phyloP scores from a whole-genome alignment of 2,797 vertebrate species.

The Merluccius polli region DNA sequence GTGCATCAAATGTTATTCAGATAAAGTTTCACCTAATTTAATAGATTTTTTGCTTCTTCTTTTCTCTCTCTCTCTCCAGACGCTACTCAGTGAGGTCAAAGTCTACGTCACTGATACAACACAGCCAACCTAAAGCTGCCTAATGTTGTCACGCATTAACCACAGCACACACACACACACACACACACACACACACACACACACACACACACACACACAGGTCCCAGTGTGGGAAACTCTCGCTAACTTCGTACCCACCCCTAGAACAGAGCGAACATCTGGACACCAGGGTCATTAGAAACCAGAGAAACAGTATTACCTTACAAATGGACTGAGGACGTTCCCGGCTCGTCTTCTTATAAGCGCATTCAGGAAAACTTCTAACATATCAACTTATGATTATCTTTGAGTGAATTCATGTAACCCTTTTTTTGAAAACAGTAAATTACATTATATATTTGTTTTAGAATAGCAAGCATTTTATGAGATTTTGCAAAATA shows the following conservation, averaged over 20 bases:
- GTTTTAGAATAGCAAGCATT: neutral
- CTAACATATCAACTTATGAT: neutral
- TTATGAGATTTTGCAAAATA: neutral
- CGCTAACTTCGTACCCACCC: conserved; percentile 24
- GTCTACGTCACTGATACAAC: neutral
- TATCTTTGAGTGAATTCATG: neutral
- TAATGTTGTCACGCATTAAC: neutral
- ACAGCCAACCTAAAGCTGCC: neutral
- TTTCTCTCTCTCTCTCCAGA: neutral
- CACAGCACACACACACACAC: conserved; percentile 6
- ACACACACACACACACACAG: conserved; percentile 44
- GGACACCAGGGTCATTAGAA: neutral
- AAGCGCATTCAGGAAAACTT: neutral
- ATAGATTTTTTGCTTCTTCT: neutral
- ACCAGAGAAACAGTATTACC: neutral
- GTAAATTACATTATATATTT: neutral
- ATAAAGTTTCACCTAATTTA: neutral
- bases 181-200: conserved; percentile 63
- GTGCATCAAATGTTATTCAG: neutral
- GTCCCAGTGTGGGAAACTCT: conserved; percentile 17
- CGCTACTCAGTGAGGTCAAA: neutral
- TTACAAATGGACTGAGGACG: neutral
- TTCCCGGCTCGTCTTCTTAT: neutral
- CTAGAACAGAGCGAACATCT: neutral
- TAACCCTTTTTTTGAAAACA: neutral